Base-by-base conservation (phyloP, 2,113 vertebrate genomes). In the Bos indicus region DNA sequence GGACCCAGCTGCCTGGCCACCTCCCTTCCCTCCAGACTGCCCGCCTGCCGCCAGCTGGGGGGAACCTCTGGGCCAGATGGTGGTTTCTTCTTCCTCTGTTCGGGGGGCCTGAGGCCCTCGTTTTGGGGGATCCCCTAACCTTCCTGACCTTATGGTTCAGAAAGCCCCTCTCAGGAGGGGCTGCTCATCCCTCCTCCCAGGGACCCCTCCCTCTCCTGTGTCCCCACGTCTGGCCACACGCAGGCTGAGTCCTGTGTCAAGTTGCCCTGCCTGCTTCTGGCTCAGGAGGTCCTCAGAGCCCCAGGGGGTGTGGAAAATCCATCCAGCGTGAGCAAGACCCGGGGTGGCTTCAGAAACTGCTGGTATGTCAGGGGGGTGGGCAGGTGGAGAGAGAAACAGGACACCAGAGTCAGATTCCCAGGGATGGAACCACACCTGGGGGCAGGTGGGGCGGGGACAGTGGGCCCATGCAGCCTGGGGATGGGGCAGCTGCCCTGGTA, bases 281-380 rank as follows among this genome's bases (percentile, higher is more conserved):
- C 14, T 51, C 8, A 0, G 28, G 10, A 26, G 10, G 74, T 9
- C 30, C 14, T 8, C 36, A 6, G 59, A 59, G 28, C 36, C 48
- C 71, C 57, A 23, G 46, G 15, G 28, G 5, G 2, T n/a, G 1
- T 30, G 26, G 56, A n/a, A 82, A 21, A 25, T 14, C 14, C n/a
- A 9, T 3, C 36, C n/a, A 7, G 25, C 30, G 0, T 54, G 8
- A 52, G 52, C 15, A 1, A 51, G 87, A 51, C 48, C n/a, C 11
- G 23, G 11, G 7, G 15, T 16, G 30, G 28, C 13, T 57, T 87
- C 59, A 33, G 85, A 56, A 88, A 12, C 80, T 51, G 56, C 83
- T 14, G 1, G 52, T 48, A 17, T 2, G 2, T 3, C 7, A 21
- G 51, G 19, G n/a, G 19, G 2, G 9, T 36, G 46, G 43, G 54